Evolutionary conservation across 2,888 invertebrate species (phyloP), one percentile per base, ranked within the genome.

Genomic region (Scelioninae gen. 1): DNA sequence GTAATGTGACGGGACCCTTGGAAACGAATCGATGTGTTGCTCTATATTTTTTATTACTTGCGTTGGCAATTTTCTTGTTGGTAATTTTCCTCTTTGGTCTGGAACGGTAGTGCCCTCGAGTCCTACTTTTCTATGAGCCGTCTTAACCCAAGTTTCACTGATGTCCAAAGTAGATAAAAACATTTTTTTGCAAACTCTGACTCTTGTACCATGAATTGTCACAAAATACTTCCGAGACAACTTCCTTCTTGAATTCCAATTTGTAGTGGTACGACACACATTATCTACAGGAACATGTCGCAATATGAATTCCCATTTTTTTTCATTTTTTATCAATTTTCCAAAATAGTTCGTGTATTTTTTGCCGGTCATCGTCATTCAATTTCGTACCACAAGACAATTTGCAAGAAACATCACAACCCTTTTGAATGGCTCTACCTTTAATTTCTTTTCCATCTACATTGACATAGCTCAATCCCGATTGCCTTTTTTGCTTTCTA

Each of bases 1-100:
- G 15, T 79, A 79, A 65, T 79, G 78, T 32, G 78, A 79, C 5
- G 71, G 60, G 0, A 79, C 47, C 15, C 32, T 79, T 10, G 79
- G 66, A 53, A 79, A 79, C 32, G 34, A 43, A 11, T 65, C 55
- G n/a, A 78, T 71, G 29, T 72, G 71, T 9, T 60, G 55, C 8
- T 55, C 16, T 68, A 68, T 32, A 55, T 3, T 65, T 65, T 65
- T 16, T 65, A 49, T 51, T 38, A 56, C 34, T 32, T 11, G 29
- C 15, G 13, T 10, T 55, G 66, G 55, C 40, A 56, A 32, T 11
- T 45, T 68, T 68, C 31, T 40, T 47, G n/a, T 53, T 29, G 53
- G 15, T 11, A n/a, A 10, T 56, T 78, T 71, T 31, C 78, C 78
- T 47, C 71, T 31, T n/a, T n/a, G n/a, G n/a, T n/a, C n/a, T n/a